Conservation (phyloP, 2,113 vertebrate species). For the Girardinichthys multiradiatus region DNA sequence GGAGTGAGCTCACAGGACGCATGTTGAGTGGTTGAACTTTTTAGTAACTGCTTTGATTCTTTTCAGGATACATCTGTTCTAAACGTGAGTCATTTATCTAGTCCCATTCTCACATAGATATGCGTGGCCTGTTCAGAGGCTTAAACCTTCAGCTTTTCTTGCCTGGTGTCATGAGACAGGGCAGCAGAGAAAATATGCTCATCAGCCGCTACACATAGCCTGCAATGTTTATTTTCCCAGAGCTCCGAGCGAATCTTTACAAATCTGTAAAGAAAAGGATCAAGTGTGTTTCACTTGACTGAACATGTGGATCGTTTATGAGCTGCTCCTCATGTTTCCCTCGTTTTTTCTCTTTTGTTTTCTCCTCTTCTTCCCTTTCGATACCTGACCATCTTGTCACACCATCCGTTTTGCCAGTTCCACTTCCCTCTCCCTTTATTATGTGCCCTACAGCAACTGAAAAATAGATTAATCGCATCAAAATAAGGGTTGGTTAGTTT, state of each 20-base stretch:
- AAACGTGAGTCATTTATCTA: neutral
- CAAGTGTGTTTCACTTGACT: slow-evolving; percentile 9
- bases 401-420: slow-evolving; percentile 38
- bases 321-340: neutral
- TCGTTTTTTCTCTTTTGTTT: slow-evolving; percentile 4
- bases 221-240: slow-evolving; percentile 6
- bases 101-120: neutral
- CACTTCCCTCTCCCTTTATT: slow-evolving; percentile 52
- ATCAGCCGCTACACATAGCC: neutral
- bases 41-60: neutral
- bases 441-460: slow-evolving; percentile 36
- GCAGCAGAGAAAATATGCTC: neutral
- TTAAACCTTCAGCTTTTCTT: neutral
- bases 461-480: slow-evolving; percentile 45
- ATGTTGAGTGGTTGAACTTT: too few relatives aligned
- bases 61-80: neutral
- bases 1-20: too few relatives aligned
- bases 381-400: slow-evolving; percentile 25
- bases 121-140: slow-evolving; percentile 25
- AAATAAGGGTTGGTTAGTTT: slow-evolving; percentile 53
- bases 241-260: slow-evolving; percentile 27
- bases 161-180: neutral
- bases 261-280: neutral
- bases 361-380: slow-evolving; percentile 13
- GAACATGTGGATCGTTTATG: slow-evolving; percentile 7